phyloP scores from a whole-genome alignment of 2,113 vertebrate species.

The Pipa parva region DNA sequence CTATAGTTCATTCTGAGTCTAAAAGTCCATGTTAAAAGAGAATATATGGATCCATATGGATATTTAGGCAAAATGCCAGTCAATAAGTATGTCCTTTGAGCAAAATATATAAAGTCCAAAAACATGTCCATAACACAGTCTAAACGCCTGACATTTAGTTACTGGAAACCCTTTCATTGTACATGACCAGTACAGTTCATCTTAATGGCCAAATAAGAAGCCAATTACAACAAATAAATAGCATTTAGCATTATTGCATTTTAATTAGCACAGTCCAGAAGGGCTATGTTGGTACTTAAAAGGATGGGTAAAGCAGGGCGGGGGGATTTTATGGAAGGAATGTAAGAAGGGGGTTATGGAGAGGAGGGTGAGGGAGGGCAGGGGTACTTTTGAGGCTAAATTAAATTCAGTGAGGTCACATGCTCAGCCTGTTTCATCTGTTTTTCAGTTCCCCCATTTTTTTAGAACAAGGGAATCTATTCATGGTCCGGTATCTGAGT shows the following conservation, averaged over 20 bases:
- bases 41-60: too few relatives aligned
- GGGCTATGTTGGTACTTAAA: slow-evolving; percentile 3
- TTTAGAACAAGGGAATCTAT: slow-evolving; percentile 60
- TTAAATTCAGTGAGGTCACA: slow-evolving; percentile 65
- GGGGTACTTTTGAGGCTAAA: slow-evolving; percentile 52
- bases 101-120: too few relatives aligned
- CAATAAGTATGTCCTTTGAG: too few relatives aligned
- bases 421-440: slow-evolving; percentile 62
- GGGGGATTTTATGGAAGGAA: slow-evolving; percentile 55
- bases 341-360: slow-evolving; percentile 48
- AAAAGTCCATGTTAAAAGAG: too few relatives aligned
- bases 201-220: too few relatives aligned
- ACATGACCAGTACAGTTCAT: too few relatives aligned
- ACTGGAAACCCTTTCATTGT: too few relatives aligned
- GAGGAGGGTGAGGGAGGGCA: slow-evolving; percentile 41
- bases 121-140: too few relatives aligned
- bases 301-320: slow-evolving; percentile 41
- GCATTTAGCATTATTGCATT: neutral
- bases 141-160: too few relatives aligned
- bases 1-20: too few relatives aligned
- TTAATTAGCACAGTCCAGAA: neutral
- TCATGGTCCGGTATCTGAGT: slow-evolving; percentile 48
- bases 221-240: too few relatives aligned
- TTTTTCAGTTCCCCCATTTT: slow-evolving; percentile 57
- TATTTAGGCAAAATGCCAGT: too few relatives aligned